Conservation (phyloP, 2,113 vertebrate species). For the Lophochroa leadbeateri region DNA sequence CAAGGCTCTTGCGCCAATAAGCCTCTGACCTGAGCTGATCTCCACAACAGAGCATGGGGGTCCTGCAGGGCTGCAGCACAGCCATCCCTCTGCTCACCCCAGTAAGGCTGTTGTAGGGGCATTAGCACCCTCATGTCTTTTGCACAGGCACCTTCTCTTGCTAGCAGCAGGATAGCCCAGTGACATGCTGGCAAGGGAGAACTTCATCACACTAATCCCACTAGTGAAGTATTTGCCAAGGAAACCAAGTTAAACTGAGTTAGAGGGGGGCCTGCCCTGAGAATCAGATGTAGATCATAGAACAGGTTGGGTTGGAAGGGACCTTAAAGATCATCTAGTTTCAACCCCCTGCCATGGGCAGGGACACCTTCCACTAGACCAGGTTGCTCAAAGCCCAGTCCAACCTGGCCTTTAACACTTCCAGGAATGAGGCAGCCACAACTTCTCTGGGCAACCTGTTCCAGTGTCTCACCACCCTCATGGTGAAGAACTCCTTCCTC, state of each 20-base stretch:
- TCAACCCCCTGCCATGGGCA: background rate
- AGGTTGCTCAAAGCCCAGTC: background rate
- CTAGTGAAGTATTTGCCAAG: background rate
- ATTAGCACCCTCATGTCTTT: background rate
- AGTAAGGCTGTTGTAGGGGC: accelerated
- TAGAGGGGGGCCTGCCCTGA: background rate
- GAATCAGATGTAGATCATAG: no score
- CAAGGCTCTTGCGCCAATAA: accelerated
- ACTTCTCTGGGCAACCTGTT: background rate
- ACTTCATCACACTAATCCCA: background rate
- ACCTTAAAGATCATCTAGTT: background rate
- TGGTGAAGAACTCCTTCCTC: background rate
- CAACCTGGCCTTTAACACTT: background rate
- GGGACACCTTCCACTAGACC: background rate
- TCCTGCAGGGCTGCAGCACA: background rate
- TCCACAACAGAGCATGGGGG: accelerated
- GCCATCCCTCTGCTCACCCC: background rate
- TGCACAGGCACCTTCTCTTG: background rate
- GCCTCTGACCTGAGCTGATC: background rate
- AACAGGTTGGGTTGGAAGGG: background rate
- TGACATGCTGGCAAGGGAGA: background rate
- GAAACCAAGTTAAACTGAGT: background rate
- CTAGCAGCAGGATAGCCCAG: background rate
- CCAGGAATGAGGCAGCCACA: background rate
- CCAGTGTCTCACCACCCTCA: background rate